Evolutionary conservation across 2,113 vertebrate species (phyloP).

Genomic region (Xenus cinereus): DNA sequence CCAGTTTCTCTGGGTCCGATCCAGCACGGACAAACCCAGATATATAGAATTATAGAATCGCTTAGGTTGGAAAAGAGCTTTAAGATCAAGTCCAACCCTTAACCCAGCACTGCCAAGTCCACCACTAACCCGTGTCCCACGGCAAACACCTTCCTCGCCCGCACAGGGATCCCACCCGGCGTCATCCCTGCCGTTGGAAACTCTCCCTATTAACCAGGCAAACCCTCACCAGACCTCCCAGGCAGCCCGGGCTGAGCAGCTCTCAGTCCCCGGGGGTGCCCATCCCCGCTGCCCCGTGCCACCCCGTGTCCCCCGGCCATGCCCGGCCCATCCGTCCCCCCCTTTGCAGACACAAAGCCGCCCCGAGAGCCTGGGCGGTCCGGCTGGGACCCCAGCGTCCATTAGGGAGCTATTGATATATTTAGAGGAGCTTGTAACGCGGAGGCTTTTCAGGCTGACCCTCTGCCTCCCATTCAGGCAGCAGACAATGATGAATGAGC

Average conservation of each 20-base stretch:
- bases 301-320: not conserved
- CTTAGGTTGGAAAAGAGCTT: not conserved
- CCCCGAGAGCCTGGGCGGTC: constrained; percentile 36
- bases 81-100: not conserved
- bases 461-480: constrained; percentile 59
- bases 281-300: not conserved
- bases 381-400: constrained; percentile 18
- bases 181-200: accelerated
- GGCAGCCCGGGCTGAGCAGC: not conserved
- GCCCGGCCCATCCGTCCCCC: not conserved
- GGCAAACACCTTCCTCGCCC: too few species aligned
- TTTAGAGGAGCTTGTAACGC: constrained; percentile 35
- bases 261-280: not conserved
- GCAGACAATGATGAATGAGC: constrained; percentile 68
- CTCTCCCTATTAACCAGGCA: accelerated
- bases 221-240: not conserved
- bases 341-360: not conserved
- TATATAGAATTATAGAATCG: not conserved
- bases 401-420: constrained; percentile 40
- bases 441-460: constrained; percentile 65
- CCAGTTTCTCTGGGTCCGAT: accelerated
- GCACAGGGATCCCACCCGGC: not conserved
- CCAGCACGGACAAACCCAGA: accelerated
- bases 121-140: not conserved
- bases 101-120: not conserved